These are phyloP conservation scores for Echinops telfairi DNA, from an alignment of 2,113 vertebrate species.

Conservation along the genomic window DNA sequence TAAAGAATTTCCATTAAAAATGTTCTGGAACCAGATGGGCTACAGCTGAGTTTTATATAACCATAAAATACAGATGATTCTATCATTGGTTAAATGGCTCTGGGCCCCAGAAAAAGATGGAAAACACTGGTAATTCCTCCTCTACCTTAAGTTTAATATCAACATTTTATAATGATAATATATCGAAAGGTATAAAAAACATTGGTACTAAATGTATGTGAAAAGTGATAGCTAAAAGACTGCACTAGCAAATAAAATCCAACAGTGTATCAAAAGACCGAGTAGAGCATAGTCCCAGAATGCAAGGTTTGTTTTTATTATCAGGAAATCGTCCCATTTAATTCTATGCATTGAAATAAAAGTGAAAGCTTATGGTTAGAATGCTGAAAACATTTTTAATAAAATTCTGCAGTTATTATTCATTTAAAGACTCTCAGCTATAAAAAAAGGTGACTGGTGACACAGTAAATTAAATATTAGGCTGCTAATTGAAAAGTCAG, in stretches of 20 bases:
- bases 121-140: constrained; percentile 43
- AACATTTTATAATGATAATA: constrained; percentile 5
- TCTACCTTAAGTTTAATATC: constrained; percentile 17
- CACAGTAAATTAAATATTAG: too few species aligned
- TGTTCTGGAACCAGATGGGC: background rate
- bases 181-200: constrained; percentile 1
- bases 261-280: background rate
- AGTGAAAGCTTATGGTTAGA: background rate
- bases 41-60: constrained; percentile 60
- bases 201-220: constrained; percentile 8
- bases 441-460: background rate
- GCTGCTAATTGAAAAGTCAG: too few species aligned
- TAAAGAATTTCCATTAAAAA: constrained; percentile 34
- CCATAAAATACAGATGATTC: background rate
- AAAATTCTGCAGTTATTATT: background rate
- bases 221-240: constrained; percentile 33
- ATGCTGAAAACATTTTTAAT: background rate
- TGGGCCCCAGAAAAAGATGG: background rate
- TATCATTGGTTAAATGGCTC: background rate
- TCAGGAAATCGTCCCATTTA: background rate
- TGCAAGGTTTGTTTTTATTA: constrained; percentile 31
- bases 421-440: background rate
- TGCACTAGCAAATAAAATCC: constrained; percentile 26
- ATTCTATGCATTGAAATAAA: constrained; percentile 47
- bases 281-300: background rate